These are phyloP conservation scores for Sphaerodactylus townsendi DNA, from an alignment of 2,113 vertebrate genomes.

Conservation along the genomic window DNA sequence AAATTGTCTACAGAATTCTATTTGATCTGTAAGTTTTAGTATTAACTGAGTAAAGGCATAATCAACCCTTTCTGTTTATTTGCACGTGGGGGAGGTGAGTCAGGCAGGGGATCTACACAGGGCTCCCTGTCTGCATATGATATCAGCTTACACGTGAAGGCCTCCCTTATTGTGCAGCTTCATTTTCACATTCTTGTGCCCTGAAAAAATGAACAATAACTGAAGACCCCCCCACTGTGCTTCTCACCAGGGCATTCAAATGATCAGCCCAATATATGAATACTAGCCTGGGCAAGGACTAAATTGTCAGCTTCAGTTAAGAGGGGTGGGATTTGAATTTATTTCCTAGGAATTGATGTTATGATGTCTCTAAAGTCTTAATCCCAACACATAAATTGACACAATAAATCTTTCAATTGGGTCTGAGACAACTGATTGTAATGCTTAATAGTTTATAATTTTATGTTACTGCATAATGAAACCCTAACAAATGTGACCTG, in stretches of 20 bases:
- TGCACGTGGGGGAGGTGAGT: no score
- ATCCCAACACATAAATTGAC: constrained; percentile 33
- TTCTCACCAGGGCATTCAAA: background rate
- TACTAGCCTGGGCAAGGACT: background rate
- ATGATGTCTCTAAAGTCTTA: constrained; percentile 13
- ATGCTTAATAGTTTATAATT: constrained; percentile 30
- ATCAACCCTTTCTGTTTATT: background rate
- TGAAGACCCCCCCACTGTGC: background rate
- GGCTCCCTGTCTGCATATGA: background rate
- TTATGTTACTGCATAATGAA: constrained; percentile 28
- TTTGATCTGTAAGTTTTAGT: no score
- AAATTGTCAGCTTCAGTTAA: background rate
- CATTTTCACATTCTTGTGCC: background rate
- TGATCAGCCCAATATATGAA: background rate
- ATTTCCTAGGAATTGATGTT: background rate
- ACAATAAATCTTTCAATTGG: constrained; percentile 37
- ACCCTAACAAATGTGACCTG: constrained; percentile 2
- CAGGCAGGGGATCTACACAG: background rate
- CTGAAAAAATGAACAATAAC: background rate
- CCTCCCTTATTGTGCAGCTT: background rate
- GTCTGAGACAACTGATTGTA: constrained; percentile 10
- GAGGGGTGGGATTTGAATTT: background rate
- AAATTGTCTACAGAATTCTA: background rate
- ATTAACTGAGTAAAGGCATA: background rate
- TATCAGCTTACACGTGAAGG: background rate